A percentile compares a stretch with the other conserved stretches of the same genome.
Evolutionary conservation across 2,113 vertebrate genomes (phyloP).

Genomic region (Glaucidium brasilianum): DNA sequence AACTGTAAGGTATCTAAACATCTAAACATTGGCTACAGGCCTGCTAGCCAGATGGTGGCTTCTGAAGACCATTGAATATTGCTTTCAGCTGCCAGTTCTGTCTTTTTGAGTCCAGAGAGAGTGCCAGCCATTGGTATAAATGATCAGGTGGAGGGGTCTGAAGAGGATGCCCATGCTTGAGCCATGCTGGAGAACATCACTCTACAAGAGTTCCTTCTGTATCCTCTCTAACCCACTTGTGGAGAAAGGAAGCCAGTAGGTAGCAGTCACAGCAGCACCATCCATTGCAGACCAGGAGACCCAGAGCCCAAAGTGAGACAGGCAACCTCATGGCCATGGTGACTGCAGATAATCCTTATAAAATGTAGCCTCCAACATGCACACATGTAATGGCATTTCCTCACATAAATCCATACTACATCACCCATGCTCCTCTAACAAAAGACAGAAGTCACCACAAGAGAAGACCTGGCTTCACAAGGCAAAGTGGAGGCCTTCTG

Average conservation of each 20-base stretch:
- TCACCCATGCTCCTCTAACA: not conserved
- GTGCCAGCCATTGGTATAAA: not conserved
- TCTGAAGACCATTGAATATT: not conserved
- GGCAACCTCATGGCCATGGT: rapidly evolving
- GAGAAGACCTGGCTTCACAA: not conserved
- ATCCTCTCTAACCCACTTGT: not conserved
- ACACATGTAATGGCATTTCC: not conserved
- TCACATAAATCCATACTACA: not conserved
- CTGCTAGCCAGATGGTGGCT: not conserved
- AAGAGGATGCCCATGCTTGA: not conserved
- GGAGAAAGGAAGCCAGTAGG: not conserved
- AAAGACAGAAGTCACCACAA: not conserved
- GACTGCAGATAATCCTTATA: not conserved
- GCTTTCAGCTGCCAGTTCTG: not conserved
- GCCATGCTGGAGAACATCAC: not conserved
- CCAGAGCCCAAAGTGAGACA: not conserved
- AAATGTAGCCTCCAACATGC: not conserved
- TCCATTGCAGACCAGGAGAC: not conserved
- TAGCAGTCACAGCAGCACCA: not conserved
- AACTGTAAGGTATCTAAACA: not conserved
- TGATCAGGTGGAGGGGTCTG: not conserved
- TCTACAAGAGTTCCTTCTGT: not conserved
- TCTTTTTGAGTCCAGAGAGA: not conserved
- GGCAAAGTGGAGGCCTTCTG: not conserved
- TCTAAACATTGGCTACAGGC: not conserved